Evolutionary conservation across 1,140 invertebrate genomes (phyloP).

Genomic region (Heliconius eleuchia): DNA sequence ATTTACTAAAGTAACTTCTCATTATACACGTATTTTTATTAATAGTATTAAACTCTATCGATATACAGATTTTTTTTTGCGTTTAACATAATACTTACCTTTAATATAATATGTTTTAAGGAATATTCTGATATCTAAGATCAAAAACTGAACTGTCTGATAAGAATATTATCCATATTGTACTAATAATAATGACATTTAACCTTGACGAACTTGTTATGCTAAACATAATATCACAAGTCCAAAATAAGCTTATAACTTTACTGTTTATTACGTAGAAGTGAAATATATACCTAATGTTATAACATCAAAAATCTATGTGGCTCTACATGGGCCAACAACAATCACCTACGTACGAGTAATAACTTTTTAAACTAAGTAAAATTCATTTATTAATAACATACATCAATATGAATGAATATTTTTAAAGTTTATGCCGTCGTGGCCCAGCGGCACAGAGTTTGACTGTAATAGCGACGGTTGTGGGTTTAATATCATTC

Average conservation of each 20-base stretch:
- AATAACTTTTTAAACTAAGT: no score
- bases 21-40: background rate
- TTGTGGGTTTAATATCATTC: no score
- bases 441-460: no score
- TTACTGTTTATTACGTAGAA: background rate
- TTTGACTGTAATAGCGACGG: no score
- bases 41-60: background rate
- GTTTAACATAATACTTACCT: background rate
- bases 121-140: background rate
- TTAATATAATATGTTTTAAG: background rate
- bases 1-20: background rate
- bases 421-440: no score
- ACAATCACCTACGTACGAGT: no score
- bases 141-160: background rate
- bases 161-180: conserved; percentile 41
- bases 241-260: conserved; percentile 48
- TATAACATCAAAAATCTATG: background rate
- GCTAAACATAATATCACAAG: conserved; percentile 61
- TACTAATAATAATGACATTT: conserved; percentile 48
- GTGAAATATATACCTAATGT: background rate
- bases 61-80: background rate
- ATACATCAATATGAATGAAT: no score
- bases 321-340: background rate
- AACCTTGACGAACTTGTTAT: conserved; percentile 71
- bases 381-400: no score